A percentile compares a stretch with the other conserved stretches of the same genome.
Conservation (phyloP, 2,113 vertebrate genomes). For the Pluvialis apricaria region DNA sequence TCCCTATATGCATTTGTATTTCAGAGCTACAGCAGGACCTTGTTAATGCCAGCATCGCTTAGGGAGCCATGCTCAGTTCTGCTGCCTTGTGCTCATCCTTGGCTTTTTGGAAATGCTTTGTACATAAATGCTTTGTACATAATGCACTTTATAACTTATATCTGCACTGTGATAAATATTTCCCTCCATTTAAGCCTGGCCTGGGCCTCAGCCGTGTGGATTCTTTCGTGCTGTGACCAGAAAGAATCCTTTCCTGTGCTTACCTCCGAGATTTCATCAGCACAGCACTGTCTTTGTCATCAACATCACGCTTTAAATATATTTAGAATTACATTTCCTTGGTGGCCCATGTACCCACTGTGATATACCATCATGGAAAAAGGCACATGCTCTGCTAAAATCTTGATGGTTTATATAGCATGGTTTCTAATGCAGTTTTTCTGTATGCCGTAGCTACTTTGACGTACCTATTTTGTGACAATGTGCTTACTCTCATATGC, state of each 20-base stretch:
- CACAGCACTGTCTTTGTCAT: background rate
- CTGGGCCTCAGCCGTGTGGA: background rate
- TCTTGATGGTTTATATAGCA: background rate
- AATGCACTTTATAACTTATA: background rate
- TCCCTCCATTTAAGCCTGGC: background rate
- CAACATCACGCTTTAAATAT: background rate
- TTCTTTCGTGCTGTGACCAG: background rate
- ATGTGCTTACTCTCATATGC: background rate
- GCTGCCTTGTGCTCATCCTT: background rate
- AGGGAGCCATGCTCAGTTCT: background rate
- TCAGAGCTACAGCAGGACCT: background rate
- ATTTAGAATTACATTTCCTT: slow-evolving; percentile 5
- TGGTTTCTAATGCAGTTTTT: background rate
- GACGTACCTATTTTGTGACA: background rate
- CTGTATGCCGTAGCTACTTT: background rate
- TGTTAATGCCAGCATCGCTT: background rate
- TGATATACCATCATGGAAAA: background rate
- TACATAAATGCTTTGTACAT: background rate
- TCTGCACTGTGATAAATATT: background rate
- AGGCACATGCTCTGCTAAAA: background rate
- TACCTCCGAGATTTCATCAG: background rate
- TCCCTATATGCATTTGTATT: background rate
- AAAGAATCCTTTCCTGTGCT: background rate
- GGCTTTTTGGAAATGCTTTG: background rate
- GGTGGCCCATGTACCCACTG: background rate